phyloP scores from a whole-genome alignment of 2,113 vertebrate genomes.

The Sakesphorus luctuosus region DNA sequence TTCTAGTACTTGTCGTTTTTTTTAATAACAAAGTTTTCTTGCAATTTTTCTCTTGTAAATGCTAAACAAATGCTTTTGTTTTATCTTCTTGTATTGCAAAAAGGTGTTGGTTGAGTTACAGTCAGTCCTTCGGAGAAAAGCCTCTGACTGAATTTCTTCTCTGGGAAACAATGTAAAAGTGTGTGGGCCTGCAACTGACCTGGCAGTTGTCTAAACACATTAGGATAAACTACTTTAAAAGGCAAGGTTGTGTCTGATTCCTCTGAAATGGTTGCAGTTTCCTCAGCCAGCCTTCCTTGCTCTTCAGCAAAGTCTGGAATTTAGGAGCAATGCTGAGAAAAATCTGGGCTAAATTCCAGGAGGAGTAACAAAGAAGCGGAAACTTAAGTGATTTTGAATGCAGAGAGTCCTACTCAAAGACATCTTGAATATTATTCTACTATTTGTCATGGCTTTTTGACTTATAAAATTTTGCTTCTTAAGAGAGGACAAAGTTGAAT shows the following conservation, averaged over 20 bases:
- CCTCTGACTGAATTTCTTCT: neutral
- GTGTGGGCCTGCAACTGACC: neutral
- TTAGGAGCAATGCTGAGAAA: neutral
- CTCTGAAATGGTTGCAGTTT: neutral
- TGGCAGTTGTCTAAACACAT: neutral
- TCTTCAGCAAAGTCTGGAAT: neutral
- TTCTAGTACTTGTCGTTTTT: neutral
- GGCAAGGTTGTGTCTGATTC: neutral
- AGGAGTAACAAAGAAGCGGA: neutral
- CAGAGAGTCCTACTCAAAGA: neutral
- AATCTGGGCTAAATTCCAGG: neutral
- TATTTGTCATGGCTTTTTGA: neutral
- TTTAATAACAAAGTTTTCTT: neutral
- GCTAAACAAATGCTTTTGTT: neutral
- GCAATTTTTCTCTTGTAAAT: neutral
- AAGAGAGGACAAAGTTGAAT: neutral
- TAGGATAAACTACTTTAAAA: neutral
- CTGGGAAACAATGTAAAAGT: neutral
- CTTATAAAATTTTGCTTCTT: neutral
- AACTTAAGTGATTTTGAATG: conserved; percentile 5
- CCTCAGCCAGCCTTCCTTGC: neutral
- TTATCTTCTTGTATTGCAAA: neutral
- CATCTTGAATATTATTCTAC: neutral
- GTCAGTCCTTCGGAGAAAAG: neutral
- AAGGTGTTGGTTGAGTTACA: neutral